Conservation (phyloP, 2,113 vertebrate genomes). For the Petrocephalus microphthalmus region DNA sequence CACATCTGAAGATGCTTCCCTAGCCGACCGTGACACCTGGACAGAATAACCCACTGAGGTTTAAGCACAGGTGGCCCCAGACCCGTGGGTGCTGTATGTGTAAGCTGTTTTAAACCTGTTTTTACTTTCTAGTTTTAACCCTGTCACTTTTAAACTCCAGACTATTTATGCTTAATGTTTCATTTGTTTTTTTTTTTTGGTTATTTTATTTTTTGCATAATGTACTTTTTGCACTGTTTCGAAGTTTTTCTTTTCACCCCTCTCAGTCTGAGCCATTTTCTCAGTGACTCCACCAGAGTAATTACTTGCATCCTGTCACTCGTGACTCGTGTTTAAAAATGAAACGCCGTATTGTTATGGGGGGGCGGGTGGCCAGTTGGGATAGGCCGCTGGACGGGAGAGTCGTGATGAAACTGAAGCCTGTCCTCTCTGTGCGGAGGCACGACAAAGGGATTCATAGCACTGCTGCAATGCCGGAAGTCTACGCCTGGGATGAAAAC, state of each 20-base stretch:
- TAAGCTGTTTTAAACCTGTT: background rate
- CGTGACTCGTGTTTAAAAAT: background rate
- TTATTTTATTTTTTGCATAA: background rate
- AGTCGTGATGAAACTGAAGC: background rate
- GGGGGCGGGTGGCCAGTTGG: background rate
- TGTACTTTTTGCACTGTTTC: conserved; percentile 35
- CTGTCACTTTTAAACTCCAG: conserved; percentile 7
- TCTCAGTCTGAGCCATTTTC: background rate
- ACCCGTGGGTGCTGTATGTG: background rate
- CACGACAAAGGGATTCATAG: background rate
- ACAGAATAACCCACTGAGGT: background rate
- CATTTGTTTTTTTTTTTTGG: conserved; percentile 29
- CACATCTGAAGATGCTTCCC: background rate
- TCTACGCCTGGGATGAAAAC: background rate
- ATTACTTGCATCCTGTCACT: conserved; percentile 3
- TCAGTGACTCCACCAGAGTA: conserved; percentile 29
- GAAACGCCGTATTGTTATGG: background rate
- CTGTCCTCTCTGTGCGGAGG: background rate
- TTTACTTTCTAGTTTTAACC: background rate
- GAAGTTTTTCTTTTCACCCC: conserved; percentile 19
- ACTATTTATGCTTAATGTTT: background rate
- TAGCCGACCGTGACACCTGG: background rate
- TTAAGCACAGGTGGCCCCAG: background rate
- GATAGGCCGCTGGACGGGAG: background rate
- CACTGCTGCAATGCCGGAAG: background rate